phyloP scores from a whole-genome alignment of 1,140 invertebrate genomes.

The Palaemon carinicauda region DNA sequence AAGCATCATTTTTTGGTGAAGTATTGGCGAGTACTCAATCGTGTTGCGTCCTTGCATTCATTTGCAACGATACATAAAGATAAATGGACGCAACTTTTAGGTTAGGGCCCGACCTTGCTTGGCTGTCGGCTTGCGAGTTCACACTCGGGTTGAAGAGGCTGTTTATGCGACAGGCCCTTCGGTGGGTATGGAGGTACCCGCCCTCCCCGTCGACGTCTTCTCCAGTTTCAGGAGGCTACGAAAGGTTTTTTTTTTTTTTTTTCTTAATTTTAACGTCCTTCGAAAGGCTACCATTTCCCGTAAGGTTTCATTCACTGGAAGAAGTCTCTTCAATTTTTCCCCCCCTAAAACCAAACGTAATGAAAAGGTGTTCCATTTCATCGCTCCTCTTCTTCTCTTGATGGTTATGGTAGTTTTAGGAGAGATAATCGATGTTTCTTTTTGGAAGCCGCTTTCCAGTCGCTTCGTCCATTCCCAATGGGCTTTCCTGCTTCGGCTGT shows the following conservation, averaged over 20 bases:
- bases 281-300: too few relatives aligned
- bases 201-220: neutral
- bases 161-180: conserved; percentile 36
- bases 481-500: neutral
- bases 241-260: neutral
- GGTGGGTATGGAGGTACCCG: neutral
- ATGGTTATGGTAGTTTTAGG: too few relatives aligned
- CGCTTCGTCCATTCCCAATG: neutral
- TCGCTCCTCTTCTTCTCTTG: neutral
- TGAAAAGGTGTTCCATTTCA: neutral
- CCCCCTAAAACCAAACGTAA: too few relatives aligned
- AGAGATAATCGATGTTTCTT: too few relatives aligned
- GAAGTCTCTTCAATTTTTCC: too few relatives aligned
- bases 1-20: too few relatives aligned
- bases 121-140: conserved; percentile 51
- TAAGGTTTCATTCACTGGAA: too few relatives aligned
- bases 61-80: conserved; percentile 44
- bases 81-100: conserved; percentile 36
- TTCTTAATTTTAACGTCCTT: neutral
- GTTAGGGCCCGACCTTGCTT: conserved; percentile 43
- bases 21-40: too few relatives aligned
- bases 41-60: too few relatives aligned
- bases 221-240: neutral
- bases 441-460: neutral
- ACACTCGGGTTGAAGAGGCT: conserved; percentile 52